These are phyloP conservation scores for Trisateles emortualis DNA, from an alignment of 2,888 invertebrate genomes.

Conservation along the genomic window DNA sequence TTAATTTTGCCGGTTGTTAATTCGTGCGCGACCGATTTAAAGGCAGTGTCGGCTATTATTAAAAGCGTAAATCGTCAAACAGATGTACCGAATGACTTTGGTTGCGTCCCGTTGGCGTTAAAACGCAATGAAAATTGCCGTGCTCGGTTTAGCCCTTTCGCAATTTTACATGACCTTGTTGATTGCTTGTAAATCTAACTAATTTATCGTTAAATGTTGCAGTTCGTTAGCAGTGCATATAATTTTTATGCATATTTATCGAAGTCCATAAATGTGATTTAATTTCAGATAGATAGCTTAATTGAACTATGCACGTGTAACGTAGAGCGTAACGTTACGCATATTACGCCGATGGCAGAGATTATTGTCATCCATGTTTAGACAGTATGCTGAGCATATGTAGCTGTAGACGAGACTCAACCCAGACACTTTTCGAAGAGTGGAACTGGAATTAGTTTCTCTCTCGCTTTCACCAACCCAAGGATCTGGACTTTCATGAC, in stretches of 20 bases:
- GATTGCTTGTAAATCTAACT: conserved; percentile 37
- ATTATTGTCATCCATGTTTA: too few relatives aligned
- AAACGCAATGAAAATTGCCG: conserved; percentile 75
- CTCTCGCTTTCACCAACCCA: too few relatives aligned
- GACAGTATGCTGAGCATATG: too few relatives aligned
- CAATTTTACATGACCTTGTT: conserved; percentile 47
- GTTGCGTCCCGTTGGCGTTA: conserved; percentile 70
- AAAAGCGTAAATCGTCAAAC: conserved; percentile 86
- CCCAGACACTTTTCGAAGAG: too few relatives aligned
- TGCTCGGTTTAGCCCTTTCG: conserved; percentile 52
- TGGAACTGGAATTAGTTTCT: too few relatives aligned
- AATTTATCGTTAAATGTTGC: conserved; percentile 16
- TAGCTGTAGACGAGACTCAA: too few relatives aligned
- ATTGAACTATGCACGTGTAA: too few relatives aligned
- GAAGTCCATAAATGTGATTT: neutral
- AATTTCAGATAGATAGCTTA: too few relatives aligned
- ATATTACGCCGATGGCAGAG: too few relatives aligned
- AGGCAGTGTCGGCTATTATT: conserved; percentile 82
- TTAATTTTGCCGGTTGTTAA: conserved; percentile 83
- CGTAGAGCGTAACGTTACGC: too few relatives aligned
- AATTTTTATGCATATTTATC: neutral
- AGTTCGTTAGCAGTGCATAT: neutral
- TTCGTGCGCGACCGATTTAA: conserved; percentile 82
- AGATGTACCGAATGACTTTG: conserved; percentile 81
- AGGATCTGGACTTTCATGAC: too few relatives aligned